These are phyloP conservation scores for Acrossocheilus fasciatus DNA, from an alignment of 2,797 vertebrate genomes.

Conservation along the genomic window DNA sequence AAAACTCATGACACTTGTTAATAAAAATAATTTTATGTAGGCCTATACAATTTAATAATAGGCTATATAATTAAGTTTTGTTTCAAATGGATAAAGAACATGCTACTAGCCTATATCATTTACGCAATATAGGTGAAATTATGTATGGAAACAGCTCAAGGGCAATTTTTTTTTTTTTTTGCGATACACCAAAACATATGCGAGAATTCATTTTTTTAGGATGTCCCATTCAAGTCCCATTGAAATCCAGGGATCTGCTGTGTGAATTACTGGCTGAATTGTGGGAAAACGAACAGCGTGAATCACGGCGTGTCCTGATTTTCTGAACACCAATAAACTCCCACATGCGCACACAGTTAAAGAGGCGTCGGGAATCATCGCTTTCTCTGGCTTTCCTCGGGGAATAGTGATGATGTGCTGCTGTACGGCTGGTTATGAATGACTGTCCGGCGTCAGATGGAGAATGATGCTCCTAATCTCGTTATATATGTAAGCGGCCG, in stretches of 20 bases:
- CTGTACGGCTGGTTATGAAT: conserved; percentile 39
- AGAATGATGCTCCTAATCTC: conserved; percentile 52
- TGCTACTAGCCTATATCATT: too few relatives aligned
- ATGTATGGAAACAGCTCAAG: too few relatives aligned
- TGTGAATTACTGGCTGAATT: neutral
- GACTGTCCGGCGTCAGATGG: conserved; percentile 40
- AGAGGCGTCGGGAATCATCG: neutral
- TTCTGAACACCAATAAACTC: neutral
- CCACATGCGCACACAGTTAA: neutral
- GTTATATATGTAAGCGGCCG: conserved; percentile 44
- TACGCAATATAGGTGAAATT: too few relatives aligned
- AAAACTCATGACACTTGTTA: too few relatives aligned
- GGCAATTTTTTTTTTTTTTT: too few relatives aligned
- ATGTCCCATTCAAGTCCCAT: too few relatives aligned
- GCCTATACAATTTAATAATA: too few relatives aligned
- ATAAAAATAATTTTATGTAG: too few relatives aligned
- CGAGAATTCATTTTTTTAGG: too few relatives aligned
- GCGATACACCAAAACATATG: too few relatives aligned
- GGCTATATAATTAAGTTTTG: too few relatives aligned
- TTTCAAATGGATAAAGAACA: too few relatives aligned
- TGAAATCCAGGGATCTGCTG: neutral
- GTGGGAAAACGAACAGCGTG: neutral
- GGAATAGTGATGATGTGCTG: conserved; percentile 9
- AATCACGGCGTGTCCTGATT: neutral
- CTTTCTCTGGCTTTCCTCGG: neutral